Base-by-base conservation (phyloP, 2,113 vertebrate genomes). In the Chaenocephalus aceratus region DNA sequence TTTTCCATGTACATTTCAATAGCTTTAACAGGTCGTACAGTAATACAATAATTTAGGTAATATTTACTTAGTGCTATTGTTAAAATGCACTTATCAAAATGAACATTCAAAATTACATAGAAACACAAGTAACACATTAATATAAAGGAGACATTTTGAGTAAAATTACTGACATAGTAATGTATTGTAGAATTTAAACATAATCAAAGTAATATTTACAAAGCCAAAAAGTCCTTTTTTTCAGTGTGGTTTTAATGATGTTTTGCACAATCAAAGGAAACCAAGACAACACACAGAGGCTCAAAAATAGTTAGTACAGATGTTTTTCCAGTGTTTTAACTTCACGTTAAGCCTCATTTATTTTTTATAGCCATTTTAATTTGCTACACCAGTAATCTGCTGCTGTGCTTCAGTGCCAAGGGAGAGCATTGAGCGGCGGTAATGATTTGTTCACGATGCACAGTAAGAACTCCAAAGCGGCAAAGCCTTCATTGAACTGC, bases 391-490 rank as follows among this genome's bases (percentile, higher is more conserved):
- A 83, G 92, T 94, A 93, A 93, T 91, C 63, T 77, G 67, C 80
- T 83, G 82, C 90, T 91, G 93, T 90, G 94, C 93, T 92, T 93
- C 93, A 87, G 89, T 48, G 81, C 94, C 93, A 94, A 91, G 91
- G 91, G 90, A 93, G 92, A 92, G 94, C 94, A 95, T 93, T 93
- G 93, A 95, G 94, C 89, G 82, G 93, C 91, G 91, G 73, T 79
- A 80, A 88, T 62, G 82, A 88, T 88, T 83, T 86, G 59, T 73
- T 89, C 41, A 12, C 70, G 56, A 72, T 82, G 54, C 72, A 61
- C 51, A 66, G 57, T 78, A 59, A 54, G 82, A 80, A 80, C 74
- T 72, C 78, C 65, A 79, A 75, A 72, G 62, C 52, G 61, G 73
- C 80, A 80, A 6, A 65, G 52, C 34, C 51, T 21, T 10, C n/a